Conservation (phyloP, 2,888 invertebrate genomes). For the Parnassius orleans region DNA sequence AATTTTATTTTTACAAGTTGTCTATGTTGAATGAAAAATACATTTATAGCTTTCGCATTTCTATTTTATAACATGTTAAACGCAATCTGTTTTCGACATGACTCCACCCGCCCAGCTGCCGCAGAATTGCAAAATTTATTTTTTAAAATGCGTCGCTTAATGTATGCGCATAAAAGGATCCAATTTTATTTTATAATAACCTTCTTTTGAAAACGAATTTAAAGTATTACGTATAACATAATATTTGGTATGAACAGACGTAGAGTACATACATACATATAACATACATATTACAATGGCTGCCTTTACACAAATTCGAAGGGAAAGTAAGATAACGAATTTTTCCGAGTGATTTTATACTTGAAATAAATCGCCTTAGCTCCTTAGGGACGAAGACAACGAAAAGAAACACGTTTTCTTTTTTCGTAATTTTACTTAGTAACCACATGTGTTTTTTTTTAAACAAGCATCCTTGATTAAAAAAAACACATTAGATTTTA, state of each 20-base stretch:
- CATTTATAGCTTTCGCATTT: slow-evolving; percentile 6
- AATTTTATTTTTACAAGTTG: slow-evolving; percentile 3
- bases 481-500: neutral
- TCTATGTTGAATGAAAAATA: slow-evolving; percentile 19
- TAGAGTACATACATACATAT: slow-evolving; percentile 4
- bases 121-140: slow-evolving; percentile 34
- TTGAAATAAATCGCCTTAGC: slow-evolving; percentile 21
- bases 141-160: slow-evolving; percentile 49
- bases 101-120: slow-evolving; percentile 21
- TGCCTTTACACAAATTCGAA: slow-evolving; percentile 12
- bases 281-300: slow-evolving; percentile 1
- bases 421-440: slow-evolving; percentile 10
- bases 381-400: slow-evolving; percentile 16
- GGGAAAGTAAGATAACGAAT: slow-evolving; percentile 2
- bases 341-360: slow-evolving; percentile 16
- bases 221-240: slow-evolving; percentile 16
- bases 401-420: slow-evolving; percentile 9
- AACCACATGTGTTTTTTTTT: slow-evolving; percentile 15
- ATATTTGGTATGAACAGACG: neutral
- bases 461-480: slow-evolving; percentile 4
- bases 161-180: slow-evolving; percentile 76
- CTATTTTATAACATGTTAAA: slow-evolving; percentile 10
- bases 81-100: slow-evolving; percentile 28
- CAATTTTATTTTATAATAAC: slow-evolving; percentile 44
- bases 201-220: slow-evolving; percentile 26